These are phyloP conservation scores for Calameuta filiformis DNA, from an alignment of 2,888 invertebrate species.

Conservation along the genomic window DNA sequence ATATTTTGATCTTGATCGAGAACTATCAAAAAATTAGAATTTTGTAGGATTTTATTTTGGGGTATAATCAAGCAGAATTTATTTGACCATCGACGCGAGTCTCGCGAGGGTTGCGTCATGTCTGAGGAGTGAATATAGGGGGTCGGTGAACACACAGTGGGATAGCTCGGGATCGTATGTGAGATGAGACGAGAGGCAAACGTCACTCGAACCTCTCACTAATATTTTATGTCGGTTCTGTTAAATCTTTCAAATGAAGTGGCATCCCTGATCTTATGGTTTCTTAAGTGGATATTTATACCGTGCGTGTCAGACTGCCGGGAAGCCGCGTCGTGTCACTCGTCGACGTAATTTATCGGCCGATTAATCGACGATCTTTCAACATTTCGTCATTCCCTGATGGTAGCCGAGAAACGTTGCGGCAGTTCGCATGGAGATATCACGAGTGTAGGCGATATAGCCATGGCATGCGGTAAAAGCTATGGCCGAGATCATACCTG, in stretches of 20 bases:
- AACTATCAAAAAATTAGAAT: not conserved
- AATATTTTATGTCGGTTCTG: constrained; percentile 27
- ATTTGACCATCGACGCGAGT: constrained; percentile 48
- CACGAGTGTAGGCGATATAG: not conserved
- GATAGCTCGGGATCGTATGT: not conserved
- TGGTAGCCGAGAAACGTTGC: not conserved
- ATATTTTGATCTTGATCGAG: not conserved
- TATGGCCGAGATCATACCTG: not conserved
- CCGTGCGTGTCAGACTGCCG: constrained; percentile 8
- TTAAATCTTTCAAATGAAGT: constrained; percentile 32
- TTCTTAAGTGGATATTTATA: constrained; percentile 26
- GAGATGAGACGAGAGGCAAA: not conserved
- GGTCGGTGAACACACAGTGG: not conserved
- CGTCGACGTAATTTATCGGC: constrained; percentile 3
- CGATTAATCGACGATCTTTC: not conserved
- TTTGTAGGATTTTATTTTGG: not conserved
- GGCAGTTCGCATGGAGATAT: not conserved
- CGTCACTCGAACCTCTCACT: constrained; percentile 15
- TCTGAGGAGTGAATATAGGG: constrained; percentile 1
- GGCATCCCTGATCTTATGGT: constrained; percentile 23
- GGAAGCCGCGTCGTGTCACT: constrained; percentile 1
- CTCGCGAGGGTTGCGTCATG: constrained; percentile 38
- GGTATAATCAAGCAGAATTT: constrained; percentile 40
- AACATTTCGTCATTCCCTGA: not conserved
- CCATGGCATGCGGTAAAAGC: not conserved